A percentile compares a stretch with the other conserved stretches of the same genome.
phyloP scores from a whole-genome alignment of 2,888 invertebrate genomes.

The Lamellibrachia satsuma region DNA sequence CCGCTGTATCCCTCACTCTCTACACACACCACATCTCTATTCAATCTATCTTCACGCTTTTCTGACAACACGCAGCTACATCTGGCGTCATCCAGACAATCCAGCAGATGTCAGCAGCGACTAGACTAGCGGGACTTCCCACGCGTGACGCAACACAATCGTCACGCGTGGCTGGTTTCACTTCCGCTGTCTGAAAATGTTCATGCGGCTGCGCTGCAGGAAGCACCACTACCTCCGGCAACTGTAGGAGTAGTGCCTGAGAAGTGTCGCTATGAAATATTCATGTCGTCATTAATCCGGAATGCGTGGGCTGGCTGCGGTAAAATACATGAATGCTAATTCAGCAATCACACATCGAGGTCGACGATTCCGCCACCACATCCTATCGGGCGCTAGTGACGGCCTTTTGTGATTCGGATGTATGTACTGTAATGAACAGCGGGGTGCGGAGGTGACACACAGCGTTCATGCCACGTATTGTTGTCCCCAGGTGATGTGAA shows the following conservation, averaged over 20 bases:
- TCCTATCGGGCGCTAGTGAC: background rate
- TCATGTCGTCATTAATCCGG: slow-evolving; percentile 2
- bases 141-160: background rate
- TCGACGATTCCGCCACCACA: background rate
- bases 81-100: background rate
- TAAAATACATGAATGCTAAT: background rate
- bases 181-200: background rate
- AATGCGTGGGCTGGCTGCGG: background rate
- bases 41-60: background rate
- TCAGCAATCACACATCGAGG: background rate
- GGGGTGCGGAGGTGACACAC: background rate
- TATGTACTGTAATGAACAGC: background rate
- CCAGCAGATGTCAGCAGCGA: background rate
- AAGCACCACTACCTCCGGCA: background rate
- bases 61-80: background rate
- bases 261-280: slow-evolving; percentile 5
- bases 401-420: background rate
- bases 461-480: background rate
- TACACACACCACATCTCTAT: background rate
- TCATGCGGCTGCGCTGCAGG: background rate
- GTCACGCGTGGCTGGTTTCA: background rate
- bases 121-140: background rate
- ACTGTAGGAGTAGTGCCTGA: background rate
- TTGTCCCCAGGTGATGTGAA: background rate
- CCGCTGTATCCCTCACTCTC: background rate